A percentile compares a stretch with the other conserved stretches of the same genome.
Conservation (phyloP, 2,113 vertebrate genomes). For the Tonatia bakeri region DNA sequence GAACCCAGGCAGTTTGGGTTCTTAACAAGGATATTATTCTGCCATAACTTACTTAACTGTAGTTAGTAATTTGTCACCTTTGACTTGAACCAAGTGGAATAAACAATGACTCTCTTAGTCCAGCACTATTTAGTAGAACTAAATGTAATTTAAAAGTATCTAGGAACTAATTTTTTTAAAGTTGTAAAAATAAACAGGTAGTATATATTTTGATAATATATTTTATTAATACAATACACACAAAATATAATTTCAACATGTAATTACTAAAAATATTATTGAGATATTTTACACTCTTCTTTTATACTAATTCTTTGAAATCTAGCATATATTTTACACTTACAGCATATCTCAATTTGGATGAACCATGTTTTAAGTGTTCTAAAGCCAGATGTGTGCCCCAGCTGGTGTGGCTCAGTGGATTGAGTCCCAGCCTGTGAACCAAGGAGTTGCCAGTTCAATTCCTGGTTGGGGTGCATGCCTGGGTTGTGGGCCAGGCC, state of each 20-base stretch:
- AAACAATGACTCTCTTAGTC: background rate
- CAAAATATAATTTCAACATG: background rate
- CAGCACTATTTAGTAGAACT: background rate
- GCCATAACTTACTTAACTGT: background rate
- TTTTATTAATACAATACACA: background rate
- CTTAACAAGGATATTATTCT: background rate
- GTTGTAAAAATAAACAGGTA: background rate
- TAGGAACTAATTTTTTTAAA: background rate
- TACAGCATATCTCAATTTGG: background rate
- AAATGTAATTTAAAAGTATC: background rate
- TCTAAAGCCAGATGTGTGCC: background rate
- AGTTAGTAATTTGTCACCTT: background rate
- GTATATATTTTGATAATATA: background rate
- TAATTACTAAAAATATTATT: background rate
- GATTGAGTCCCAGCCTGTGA: too few species aligned
- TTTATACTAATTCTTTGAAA: background rate
- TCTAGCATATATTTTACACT: background rate
- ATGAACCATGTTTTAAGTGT: background rate
- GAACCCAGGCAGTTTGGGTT: background rate
- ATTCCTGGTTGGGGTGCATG: too few species aligned
- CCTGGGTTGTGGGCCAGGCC: too few species aligned
- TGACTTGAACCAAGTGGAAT: slow-evolving; percentile 9
- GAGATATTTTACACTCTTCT: background rate
- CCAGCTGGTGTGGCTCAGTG: too few species aligned
- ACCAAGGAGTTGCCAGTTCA: too few species aligned